Evolutionary conservation across 2,888 invertebrate species (phyloP).

Genomic region (Eupithecia vulgata): DNA sequence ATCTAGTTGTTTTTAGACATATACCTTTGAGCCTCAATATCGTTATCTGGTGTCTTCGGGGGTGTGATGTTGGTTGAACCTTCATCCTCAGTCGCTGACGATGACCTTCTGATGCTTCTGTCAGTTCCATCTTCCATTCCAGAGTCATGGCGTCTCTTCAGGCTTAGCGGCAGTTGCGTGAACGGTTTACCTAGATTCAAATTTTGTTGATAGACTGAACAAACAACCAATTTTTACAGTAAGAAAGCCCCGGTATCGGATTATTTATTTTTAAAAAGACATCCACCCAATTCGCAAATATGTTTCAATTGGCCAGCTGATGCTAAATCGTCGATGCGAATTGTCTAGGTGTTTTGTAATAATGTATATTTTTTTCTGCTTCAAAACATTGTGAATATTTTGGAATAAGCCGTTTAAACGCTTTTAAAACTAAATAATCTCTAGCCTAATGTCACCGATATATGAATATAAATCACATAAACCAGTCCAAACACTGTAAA

Average conservation of each 20-base stretch:
- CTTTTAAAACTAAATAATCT: background rate
- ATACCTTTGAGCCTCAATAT: conserved; percentile 76
- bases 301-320: too few relatives aligned
- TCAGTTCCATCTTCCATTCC: conserved; percentile 71
- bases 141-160: conserved; percentile 76
- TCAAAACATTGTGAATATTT: background rate
- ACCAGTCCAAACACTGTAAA: conserved; percentile 44
- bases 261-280: too few relatives aligned
- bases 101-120: conserved; percentile 71
- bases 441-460: background rate
- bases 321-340: too few relatives aligned
- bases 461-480: conserved; percentile 24
- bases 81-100: conserved; percentile 80
- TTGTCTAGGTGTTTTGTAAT: too few relatives aligned
- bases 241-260: too few relatives aligned
- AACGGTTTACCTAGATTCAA: conserved; percentile 71
- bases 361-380: too few relatives aligned
- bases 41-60: conserved; percentile 80
- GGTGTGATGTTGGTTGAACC: conserved; percentile 80
- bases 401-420: background rate
- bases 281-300: too few relatives aligned
- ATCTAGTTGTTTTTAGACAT: background rate
- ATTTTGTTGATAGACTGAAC: background rate
- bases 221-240: too few relatives aligned
- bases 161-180: conserved; percentile 73